Evolutionary conservation across 2,797 vertebrate genomes (phyloP).

Genomic region (Pithecia hirsuta): DNA sequence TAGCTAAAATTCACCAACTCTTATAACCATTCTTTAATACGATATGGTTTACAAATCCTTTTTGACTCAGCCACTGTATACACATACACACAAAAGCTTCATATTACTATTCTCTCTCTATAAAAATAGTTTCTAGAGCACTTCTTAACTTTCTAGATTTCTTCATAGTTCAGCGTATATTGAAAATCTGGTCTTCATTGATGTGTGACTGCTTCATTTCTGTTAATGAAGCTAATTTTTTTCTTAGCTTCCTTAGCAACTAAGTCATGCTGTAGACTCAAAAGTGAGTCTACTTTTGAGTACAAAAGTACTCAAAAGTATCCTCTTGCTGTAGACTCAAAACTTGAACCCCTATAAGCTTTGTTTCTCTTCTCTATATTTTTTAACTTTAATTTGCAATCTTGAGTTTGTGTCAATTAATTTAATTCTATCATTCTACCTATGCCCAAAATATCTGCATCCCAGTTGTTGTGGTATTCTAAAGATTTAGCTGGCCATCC

Average conservation of each 20-base stretch:
- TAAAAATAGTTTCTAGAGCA: not conserved
- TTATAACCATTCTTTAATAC: not conserved
- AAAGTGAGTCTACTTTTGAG: not conserved
- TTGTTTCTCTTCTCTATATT: not conserved
- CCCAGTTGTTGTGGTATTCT: not conserved
- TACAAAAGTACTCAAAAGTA: not conserved
- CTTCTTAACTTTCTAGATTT: not conserved
- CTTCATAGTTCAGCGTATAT: not conserved
- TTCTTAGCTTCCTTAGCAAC: not conserved
- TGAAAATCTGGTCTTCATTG: not conserved
- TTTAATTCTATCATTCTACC: not conserved
- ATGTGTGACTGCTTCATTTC: not conserved
- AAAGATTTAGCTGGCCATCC: not conserved
- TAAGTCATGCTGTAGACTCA: not conserved
- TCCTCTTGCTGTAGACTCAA: not conserved
- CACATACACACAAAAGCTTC: not conserved
- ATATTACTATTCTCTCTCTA: not conserved
- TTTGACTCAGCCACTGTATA: not conserved
- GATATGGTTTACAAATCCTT: not conserved
- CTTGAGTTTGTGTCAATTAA: not conserved
- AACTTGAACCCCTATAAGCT: not conserved
- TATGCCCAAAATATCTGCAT: conserved; percentile 13
- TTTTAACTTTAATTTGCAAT: conserved; percentile 28
- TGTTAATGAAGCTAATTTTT: not conserved
- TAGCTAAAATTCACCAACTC: not conserved